Conservation (phyloP, 2,113 vertebrate species). For the Hypocryptadius cinnamomeus region DNA sequence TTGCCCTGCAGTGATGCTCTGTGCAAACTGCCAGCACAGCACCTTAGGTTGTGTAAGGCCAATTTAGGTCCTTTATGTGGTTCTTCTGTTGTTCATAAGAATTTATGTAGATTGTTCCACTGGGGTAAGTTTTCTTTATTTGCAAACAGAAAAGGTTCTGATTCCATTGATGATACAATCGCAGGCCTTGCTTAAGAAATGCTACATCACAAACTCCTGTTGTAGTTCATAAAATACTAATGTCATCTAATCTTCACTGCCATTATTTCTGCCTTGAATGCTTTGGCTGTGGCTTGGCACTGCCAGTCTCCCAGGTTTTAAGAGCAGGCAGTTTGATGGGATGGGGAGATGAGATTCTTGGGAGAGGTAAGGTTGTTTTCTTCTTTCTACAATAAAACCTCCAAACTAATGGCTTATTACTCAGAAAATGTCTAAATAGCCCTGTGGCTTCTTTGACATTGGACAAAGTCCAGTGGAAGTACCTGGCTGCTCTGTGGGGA, state of each 20-base stretch:
- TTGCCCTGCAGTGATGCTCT: constrained; percentile 15
- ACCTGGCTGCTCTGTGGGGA: background rate
- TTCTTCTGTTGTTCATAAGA: background rate
- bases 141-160: background rate
- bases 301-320: background rate
- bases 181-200: background rate
- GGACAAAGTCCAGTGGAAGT: background rate
- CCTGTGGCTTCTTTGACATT: background rate
- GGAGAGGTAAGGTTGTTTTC: background rate
- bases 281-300: constrained; percentile 1
- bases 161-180: background rate
- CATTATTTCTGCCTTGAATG: background rate
- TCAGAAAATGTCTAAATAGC: background rate
- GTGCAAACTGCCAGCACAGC: constrained; percentile 11
- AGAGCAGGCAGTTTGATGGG: background rate
- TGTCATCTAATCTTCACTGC: background rate
- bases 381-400: background rate
- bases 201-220: background rate
- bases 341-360: background rate
- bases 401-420: background rate
- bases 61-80: constrained; percentile 23
- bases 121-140: background rate
- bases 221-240: background rate
- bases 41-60: background rate
- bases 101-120: background rate